phyloP scores from a whole-genome alignment of 2,797 vertebrate species.

The Tadarida brasiliensis region DNA sequence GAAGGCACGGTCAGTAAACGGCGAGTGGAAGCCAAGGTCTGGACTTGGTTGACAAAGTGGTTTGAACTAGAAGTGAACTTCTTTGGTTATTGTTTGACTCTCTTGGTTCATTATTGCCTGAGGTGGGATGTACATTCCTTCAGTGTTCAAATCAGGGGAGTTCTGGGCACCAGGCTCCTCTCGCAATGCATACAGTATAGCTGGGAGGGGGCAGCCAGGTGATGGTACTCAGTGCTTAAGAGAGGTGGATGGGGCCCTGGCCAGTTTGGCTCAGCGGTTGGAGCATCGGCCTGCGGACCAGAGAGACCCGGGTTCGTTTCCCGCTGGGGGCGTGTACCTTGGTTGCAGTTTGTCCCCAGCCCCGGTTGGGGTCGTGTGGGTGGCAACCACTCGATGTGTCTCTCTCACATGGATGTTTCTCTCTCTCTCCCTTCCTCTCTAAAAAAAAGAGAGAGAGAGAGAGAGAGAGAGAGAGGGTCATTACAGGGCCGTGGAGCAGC shows the following conservation, averaged over 20 bases:
- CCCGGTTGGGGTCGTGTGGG: too few species aligned
- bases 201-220: neutral
- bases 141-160: neutral
- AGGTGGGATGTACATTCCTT: neutral
- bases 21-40: neutral
- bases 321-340: too few species aligned
- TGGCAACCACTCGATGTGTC: too few species aligned
- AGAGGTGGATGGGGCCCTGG: too few species aligned
- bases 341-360: too few species aligned
- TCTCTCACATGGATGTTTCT: too few species aligned
- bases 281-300: too few species aligned
- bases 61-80: neutral
- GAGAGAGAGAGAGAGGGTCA: too few species aligned
- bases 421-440: too few species aligned
- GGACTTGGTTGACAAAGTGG: neutral
- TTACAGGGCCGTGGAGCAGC: neutral
- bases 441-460: too few species aligned
- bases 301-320: too few species aligned
- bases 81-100: neutral
- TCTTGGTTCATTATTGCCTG: neutral
- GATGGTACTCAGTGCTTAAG: neutral
- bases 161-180: neutral
- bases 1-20: neutral
- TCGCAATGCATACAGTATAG: accelerated
- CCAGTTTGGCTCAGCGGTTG: too few species aligned